phyloP scores from a whole-genome alignment of 1,140 invertebrate genomes.

The Zaprionus davidi region DNA sequence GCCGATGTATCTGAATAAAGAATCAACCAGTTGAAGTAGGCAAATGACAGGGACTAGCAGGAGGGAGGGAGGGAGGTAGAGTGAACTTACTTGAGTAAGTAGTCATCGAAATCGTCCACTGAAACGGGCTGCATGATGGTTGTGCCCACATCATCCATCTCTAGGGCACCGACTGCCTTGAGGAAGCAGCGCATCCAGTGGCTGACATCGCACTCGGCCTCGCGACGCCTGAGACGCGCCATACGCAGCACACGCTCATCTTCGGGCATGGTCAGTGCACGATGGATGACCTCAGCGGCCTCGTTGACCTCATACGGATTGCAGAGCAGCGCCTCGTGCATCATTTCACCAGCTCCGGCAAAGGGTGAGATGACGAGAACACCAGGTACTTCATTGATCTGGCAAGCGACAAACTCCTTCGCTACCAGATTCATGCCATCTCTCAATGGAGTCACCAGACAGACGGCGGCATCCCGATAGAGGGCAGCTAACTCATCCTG shows the following conservation, averaged over 20 bases:
- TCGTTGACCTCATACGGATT: slow-evolving; percentile 96
- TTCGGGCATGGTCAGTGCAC: slow-evolving; percentile 94
- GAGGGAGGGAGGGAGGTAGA: no score
- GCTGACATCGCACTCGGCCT: slow-evolving; percentile 93
- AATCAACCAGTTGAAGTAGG: background rate
- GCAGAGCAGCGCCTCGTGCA: slow-evolving; percentile 95
- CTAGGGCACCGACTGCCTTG: slow-evolving; percentile 92
- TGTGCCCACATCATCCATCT: slow-evolving; percentile 92
- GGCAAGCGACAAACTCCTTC: slow-evolving; percentile 96
- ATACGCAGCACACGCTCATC: slow-evolving; percentile 94
- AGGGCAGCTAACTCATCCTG: slow-evolving; percentile 94
- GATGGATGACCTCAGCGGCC: slow-evolving; percentile 93
- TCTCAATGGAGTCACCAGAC: slow-evolving; percentile 92
- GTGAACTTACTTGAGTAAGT: slow-evolving; percentile 89
- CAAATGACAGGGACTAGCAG: background rate
- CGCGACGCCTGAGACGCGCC: slow-evolving; percentile 92
- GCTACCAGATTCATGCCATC: slow-evolving; percentile 98
- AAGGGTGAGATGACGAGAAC: slow-evolving; percentile 95
- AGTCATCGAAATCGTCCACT: slow-evolving; percentile 94
- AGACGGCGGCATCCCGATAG: slow-evolving; percentile 93
- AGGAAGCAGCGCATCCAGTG: slow-evolving; percentile 95
- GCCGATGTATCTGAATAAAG: slow-evolving; percentile 90
- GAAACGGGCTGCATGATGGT: slow-evolving; percentile 93
- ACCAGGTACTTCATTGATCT: slow-evolving; percentile 93
- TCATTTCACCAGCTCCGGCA: slow-evolving; percentile 95